These are phyloP conservation scores for Malacosoma neustria DNA, from an alignment of 2,888 invertebrate species.

Conservation along the genomic window DNA sequence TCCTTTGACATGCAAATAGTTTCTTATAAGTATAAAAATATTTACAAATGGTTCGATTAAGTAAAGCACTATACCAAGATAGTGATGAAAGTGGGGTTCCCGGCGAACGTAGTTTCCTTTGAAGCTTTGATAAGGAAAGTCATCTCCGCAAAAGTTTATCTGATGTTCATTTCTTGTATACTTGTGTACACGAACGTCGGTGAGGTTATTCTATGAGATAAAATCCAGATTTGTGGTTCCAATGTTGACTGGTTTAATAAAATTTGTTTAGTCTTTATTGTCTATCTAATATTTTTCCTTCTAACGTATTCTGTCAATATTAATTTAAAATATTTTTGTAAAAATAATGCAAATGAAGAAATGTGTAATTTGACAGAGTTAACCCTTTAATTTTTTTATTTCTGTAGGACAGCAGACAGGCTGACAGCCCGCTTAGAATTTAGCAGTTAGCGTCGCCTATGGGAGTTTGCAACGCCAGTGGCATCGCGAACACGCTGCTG, in stretches of 20 bases:
- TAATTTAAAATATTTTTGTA: background rate
- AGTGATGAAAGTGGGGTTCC: background rate
- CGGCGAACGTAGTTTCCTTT: background rate
- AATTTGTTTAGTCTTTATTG: background rate
- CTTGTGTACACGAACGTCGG: background rate
- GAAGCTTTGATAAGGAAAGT: background rate
- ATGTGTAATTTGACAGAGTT: too few relatives aligned
- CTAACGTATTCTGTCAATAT: background rate
- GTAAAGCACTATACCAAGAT: background rate
- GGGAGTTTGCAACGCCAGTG: too few relatives aligned
- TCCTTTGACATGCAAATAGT: slow-evolving; percentile 7
- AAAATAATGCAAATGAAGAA: too few relatives aligned
- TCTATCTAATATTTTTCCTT: background rate
- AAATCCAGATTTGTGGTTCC: background rate
- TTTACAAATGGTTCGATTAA: background rate
- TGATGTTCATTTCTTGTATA: background rate
- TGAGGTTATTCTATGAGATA: background rate
- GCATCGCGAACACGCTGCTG: too few relatives aligned
- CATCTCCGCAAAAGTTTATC: background rate
- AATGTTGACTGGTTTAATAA: background rate
- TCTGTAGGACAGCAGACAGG: too few relatives aligned
- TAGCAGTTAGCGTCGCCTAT: too few relatives aligned
- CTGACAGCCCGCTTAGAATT: too few relatives aligned
- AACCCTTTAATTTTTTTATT: too few relatives aligned
- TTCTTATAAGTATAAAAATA: background rate